Evolutionary conservation across 2,113 vertebrate genomes (phyloP), one percentile per base, ranked within the genome.

Genomic region (Cinclus mexicanus): DNA sequence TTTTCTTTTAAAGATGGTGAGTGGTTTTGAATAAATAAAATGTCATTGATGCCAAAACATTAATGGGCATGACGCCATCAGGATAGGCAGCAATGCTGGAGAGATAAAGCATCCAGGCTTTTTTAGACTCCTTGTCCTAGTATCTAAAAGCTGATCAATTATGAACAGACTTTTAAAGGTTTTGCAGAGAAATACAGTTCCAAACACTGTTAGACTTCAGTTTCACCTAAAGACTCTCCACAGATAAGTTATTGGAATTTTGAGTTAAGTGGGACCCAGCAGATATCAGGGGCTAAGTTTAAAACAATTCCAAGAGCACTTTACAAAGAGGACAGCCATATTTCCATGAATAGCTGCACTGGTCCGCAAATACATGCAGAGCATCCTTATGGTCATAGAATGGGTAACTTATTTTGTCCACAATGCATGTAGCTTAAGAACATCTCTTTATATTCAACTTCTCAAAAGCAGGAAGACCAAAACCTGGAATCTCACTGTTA

Each of bases 51-150:
- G 14, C 44, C 1, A 9, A 68, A 79, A 64, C 28, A n/a, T 17
- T 83, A 39, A 29, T 0, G 0, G 20, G 42, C 39, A 12, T 57
- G 49, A 50, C 46, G 64, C n/a, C 3, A 16, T 19, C 41, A 89
- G 50, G 37, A 86, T 15, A 49, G 74, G 20, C 37, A 69, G 63
- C 18, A 80, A 28, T 39, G 21, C 20, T 80, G 37, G 50, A 68
- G 35, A 63, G 3, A n/a, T 79, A 69, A 59, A 37, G 18, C 18
- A 70, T 15, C 11, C 24, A 21, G 1, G 7, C 9, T 79, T 4
- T 55, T 75, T 59, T 33, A 50, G 10, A n/a, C 37, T 83, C 31
- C 14, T 29, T 83, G 44, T 76, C 35, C 21, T 31, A 17, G 8
- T 71, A 41, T 20, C 21, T 65, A 60, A 59, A 75, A 24, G 19